phyloP scores from a whole-genome alignment of 2,113 vertebrate species.

The Leptocoma aspasia region DNA sequence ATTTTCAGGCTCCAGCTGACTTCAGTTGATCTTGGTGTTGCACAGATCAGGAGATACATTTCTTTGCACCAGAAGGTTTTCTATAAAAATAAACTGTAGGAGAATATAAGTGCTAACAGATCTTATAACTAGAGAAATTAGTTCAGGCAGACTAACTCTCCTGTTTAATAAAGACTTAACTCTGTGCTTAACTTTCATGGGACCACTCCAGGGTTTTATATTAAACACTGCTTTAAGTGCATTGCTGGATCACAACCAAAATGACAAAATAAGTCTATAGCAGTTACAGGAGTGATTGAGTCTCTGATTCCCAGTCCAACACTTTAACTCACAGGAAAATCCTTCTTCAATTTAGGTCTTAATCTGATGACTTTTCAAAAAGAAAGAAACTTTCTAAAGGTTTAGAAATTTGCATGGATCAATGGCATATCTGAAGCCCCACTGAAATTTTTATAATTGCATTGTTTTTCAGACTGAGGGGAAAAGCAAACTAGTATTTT shows the following conservation, averaged over 20 bases:
- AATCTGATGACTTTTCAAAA: constrained; percentile 3
- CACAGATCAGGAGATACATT: not conserved
- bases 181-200: not conserved
- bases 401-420: not conserved
- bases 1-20: not conserved
- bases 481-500: not conserved
- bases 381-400: not conserved
- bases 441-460: not conserved
- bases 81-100: not conserved
- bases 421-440: not conserved
- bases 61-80: not conserved
- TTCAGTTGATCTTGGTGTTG: not conserved
- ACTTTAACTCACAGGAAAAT: not conserved
- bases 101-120: constrained; percentile 2
- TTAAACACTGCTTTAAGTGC: constrained; percentile 27
- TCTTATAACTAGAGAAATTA: not conserved
- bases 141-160: not conserved
- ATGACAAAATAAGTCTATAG: not conserved
- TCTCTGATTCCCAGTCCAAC: not conserved
- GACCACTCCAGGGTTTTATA: constrained; percentile 20
- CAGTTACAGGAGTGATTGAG: not conserved
- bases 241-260: constrained; percentile 30
- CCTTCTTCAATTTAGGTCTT: constrained; percentile 7
- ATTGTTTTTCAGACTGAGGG: not conserved
- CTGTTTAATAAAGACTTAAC: constrained; percentile 1